phyloP scores from a whole-genome alignment of 2,797 vertebrate species.

The Meda fulgida region DNA sequence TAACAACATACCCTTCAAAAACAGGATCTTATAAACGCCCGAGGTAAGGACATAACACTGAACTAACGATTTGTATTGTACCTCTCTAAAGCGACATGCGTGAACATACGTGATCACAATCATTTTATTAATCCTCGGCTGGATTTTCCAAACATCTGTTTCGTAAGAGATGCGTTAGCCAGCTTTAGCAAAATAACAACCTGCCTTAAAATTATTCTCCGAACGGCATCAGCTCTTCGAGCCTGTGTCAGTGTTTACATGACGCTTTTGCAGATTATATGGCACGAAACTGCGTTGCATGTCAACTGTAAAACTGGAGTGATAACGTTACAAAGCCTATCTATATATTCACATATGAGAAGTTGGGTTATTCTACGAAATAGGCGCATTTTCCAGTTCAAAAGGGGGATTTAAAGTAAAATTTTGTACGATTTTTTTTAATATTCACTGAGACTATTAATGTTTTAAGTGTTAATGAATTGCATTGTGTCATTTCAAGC shows the following conservation, averaged over 20 bases:
- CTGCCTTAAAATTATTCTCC: conserved; percentile 11
- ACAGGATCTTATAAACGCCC: conserved; percentile 7
- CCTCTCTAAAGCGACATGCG: neutral
- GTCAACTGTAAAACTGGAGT: neutral
- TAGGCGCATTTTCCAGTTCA: neutral
- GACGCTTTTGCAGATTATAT: neutral
- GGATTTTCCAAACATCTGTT: conserved; percentile 58
- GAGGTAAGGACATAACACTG: conserved; percentile 22
- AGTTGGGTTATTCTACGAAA: neutral
- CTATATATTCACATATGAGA: neutral
- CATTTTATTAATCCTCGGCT: conserved; percentile 25
- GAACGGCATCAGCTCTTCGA: neutral
- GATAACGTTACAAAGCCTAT: neutral
- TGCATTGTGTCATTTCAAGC: neutral
- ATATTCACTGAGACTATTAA: neutral
- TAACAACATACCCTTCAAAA: conserved; percentile 34
- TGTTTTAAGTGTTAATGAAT: neutral
- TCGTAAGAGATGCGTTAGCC: conserved; percentile 50
- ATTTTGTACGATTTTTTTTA: neutral
- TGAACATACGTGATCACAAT: neutral
- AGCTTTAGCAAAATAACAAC: conserved; percentile 51
- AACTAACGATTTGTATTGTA: neutral
- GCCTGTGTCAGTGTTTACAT: neutral
- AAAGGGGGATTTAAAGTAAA: neutral
- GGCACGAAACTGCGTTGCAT: neutral